Conservation (phyloP, 1,140 invertebrate species). For the Triops longicaudatus region DNA sequence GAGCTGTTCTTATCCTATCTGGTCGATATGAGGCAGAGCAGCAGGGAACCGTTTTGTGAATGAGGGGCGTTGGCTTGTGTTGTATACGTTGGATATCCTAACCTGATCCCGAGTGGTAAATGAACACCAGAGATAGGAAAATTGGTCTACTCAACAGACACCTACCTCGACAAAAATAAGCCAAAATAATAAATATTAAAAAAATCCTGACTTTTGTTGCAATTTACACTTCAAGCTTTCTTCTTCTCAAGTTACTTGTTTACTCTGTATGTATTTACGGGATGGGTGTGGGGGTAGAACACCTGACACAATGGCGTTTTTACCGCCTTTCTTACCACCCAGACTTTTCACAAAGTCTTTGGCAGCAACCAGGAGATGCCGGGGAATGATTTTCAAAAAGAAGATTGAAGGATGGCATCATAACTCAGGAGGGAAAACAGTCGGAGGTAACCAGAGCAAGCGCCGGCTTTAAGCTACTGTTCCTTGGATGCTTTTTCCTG, state of each 20-base stretch:
- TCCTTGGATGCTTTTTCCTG: neutral
- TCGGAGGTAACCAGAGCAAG: conserved; percentile 2
- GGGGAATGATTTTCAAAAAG: neutral
- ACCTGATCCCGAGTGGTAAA: neutral
- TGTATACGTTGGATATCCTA: neutral
- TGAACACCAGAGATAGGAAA: neutral
- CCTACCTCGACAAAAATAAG: neutral
- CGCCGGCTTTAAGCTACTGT: neutral
- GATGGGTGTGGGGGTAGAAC: neutral
- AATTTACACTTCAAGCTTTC: neutral
- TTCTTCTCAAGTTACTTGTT: neutral
- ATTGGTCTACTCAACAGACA: neutral
- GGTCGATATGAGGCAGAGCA: neutral
- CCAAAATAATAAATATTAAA: neutral
- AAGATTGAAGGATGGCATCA: conserved; percentile 6
- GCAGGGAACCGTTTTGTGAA: conserved; percentile 14
- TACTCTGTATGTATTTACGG: neutral
- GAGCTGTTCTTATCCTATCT: neutral
- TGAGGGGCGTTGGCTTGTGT: conserved; percentile 6
- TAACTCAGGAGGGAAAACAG: conserved; percentile 12
- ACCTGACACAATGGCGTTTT: neutral
- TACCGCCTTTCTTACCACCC: neutral
- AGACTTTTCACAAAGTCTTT: neutral
- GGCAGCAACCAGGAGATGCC: neutral
- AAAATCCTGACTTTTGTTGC: neutral